Conservation (phyloP, 2,888 invertebrate genomes). For the Neoascia interrupta region DNA sequence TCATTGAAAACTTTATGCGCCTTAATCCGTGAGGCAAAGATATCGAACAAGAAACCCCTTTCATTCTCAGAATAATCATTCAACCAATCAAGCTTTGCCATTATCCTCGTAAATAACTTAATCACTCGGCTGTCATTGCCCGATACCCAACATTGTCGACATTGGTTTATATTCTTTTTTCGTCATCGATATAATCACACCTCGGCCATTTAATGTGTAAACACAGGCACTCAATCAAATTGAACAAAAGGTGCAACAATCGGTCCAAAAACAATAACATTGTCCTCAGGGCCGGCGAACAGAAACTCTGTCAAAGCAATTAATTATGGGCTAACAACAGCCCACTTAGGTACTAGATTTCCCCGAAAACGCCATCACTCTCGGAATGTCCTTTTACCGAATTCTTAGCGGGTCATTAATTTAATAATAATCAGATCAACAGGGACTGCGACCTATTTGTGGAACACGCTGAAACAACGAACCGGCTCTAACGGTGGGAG, state of each 20-base stretch:
- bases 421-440: constrained; percentile 69
- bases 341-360: constrained; percentile 6
- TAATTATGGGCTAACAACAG: constrained; percentile 63
- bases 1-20: too few species aligned
- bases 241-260: constrained; percentile 62
- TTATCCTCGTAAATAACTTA: constrained; percentile 51
- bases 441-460: constrained; percentile 67
- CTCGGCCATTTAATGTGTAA: constrained; percentile 49
- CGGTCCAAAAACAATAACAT: constrained; percentile 62
- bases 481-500: constrained; percentile 41
- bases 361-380: constrained; percentile 42
- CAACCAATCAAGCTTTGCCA: constrained; percentile 11
- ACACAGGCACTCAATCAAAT: constrained; percentile 55
- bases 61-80: too few species aligned
- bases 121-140: constrained; percentile 57
- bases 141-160: constrained; percentile 34
- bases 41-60: too few species aligned
- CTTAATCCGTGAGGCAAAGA: too few species aligned
- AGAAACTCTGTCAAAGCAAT: constrained; percentile 47
- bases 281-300: constrained; percentile 31
- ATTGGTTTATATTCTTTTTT: constrained; percentile 25
- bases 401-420: constrained; percentile 69
- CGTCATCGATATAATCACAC: constrained; percentile 52
- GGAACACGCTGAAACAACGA: constrained; percentile 48
- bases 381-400: constrained; percentile 61